phyloP scores from a whole-genome alignment of 2,888 invertebrate species.

The Halictus ligatus region DNA sequence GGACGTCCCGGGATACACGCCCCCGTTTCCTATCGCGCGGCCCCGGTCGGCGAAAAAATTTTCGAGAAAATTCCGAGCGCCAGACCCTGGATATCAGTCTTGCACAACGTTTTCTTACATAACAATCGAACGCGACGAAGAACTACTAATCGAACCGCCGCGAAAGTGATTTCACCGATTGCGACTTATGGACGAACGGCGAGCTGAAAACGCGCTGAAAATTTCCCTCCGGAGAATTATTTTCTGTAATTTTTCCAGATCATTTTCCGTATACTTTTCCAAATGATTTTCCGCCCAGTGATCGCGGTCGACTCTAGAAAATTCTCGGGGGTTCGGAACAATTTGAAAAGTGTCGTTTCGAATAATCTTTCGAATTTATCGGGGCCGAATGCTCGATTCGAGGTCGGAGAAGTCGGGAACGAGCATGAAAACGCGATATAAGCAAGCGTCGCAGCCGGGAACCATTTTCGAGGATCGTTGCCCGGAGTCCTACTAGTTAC shows the following conservation, averaged over 20 bases:
- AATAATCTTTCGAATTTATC: not conserved
- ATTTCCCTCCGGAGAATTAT: no score
- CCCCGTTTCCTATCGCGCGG: not conserved
- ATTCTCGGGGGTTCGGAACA: not conserved
- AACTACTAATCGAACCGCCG: not conserved
- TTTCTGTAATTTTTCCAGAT: no score
- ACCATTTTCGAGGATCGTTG: constrained; percentile 31
- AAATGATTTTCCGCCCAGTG: no score
- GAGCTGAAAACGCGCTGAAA: no score
- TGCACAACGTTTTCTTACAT: not conserved
- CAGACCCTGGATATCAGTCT: not conserved
- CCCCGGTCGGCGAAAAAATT: not conserved
- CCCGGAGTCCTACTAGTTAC: constrained; percentile 29
- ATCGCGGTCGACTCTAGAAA: not conserved
- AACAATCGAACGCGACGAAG: not conserved
- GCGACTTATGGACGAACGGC: not conserved
- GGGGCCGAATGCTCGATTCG: not conserved
- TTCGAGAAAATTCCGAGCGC: not conserved
- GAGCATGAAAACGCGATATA: not conserved
- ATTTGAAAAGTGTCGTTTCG: not conserved
- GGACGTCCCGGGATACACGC: constrained; percentile 9
- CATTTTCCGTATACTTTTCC: no score
- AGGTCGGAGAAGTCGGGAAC: not conserved
- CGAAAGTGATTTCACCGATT: constrained; percentile 5
- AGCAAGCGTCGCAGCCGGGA: constrained; percentile 2